phyloP scores from a whole-genome alignment of 1,140 invertebrate species.

The Scaptodrosophila lebanonensis region DNA sequence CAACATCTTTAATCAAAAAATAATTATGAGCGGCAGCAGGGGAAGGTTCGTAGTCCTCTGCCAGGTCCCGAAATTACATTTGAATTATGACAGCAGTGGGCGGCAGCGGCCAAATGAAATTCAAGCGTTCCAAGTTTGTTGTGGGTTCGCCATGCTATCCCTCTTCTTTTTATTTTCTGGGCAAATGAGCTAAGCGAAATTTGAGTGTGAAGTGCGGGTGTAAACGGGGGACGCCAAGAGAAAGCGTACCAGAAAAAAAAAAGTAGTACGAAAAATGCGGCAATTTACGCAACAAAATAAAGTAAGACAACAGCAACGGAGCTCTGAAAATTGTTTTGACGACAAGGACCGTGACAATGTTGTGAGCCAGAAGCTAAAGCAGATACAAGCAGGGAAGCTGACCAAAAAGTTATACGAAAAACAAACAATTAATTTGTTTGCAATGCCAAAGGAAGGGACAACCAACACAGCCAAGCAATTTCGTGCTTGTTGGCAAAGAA shows the following conservation, averaged over 20 bases:
- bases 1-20: conserved; percentile 68
- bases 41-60: conserved; percentile 23
- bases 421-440: conserved; percentile 73
- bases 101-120: conserved; percentile 5
- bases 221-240: conserved; percentile 5
- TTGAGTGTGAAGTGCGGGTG: conserved; percentile 34
- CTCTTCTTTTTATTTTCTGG: conserved; percentile 46
- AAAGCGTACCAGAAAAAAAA: conserved; percentile 27
- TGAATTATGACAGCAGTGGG: conserved; percentile 54
- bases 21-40: conserved; percentile 63
- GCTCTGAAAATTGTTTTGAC: conserved; percentile 50
- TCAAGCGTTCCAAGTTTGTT: too few species aligned
- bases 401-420: conserved; percentile 62
- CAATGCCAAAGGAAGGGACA: conserved; percentile 34
- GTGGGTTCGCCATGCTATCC: conserved; percentile 8
- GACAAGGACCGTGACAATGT: conserved; percentile 11
- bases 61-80: conserved; percentile 65
- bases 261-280: conserved; percentile 21
- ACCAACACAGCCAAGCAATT: conserved; percentile 51
- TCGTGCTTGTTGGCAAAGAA: conserved; percentile 71
- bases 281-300: conserved; percentile 55
- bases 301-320: conserved; percentile 21
- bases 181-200: conserved; percentile 69
- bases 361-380: conserved; percentile 24
- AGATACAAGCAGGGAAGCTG: conserved; percentile 29